A percentile compares a stretch with the other conserved stretches of the same genome.
These are phyloP conservation scores for Melanotaenia trifasciata DNA, from an alignment of 2,797 vertebrate species.

Conservation along the genomic window DNA sequence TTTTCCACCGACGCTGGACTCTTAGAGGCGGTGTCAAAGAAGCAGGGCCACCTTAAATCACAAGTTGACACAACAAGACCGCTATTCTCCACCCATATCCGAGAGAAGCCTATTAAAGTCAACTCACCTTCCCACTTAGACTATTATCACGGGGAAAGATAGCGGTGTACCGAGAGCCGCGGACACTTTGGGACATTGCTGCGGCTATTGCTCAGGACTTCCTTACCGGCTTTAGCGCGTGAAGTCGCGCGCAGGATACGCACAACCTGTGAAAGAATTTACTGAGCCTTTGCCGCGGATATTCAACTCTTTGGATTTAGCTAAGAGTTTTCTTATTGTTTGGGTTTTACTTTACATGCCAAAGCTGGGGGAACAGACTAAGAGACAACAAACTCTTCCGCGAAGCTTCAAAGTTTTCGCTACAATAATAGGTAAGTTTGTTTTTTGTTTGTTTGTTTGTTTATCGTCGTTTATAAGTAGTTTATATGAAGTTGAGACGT, in stretches of 20 bases:
- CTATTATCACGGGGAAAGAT: slow-evolving; percentile 44
- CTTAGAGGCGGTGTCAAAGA: slow-evolving; percentile 4
- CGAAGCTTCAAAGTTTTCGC: slow-evolving; percentile 82
- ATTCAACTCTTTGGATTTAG: slow-evolving; percentile 59
- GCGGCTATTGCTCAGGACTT: slow-evolving; percentile 40
- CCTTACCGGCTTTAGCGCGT: slow-evolving; percentile 25
- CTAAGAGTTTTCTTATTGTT: background rate
- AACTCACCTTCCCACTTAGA: slow-evolving; percentile 69
- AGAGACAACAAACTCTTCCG: slow-evolving; percentile 56
- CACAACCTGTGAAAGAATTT: slow-evolving; percentile 16
- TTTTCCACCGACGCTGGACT: slow-evolving; percentile 20
- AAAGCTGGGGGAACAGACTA: slow-evolving; percentile 80
- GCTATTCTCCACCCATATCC: slow-evolving; percentile 76
- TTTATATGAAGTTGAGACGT: background rate
- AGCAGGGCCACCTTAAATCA: slow-evolving; percentile 81
- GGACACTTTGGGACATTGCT: slow-evolving; percentile 29
- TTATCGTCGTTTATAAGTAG: background rate
- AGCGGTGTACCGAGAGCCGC: slow-evolving; percentile 31
- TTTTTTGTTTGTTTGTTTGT: background rate
- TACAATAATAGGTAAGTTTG: slow-evolving; percentile 83
- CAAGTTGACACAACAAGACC: slow-evolving; percentile 79
- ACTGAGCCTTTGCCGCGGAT: slow-evolving; percentile 34
- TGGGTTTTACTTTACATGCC: slow-evolving; percentile 68
- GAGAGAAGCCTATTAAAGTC: slow-evolving; percentile 66
- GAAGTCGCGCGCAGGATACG: slow-evolving; percentile 28